These are phyloP conservation scores for Cheirogaleus major DNA, from an alignment of 2,797 vertebrate species.

Conservation along the genomic window DNA sequence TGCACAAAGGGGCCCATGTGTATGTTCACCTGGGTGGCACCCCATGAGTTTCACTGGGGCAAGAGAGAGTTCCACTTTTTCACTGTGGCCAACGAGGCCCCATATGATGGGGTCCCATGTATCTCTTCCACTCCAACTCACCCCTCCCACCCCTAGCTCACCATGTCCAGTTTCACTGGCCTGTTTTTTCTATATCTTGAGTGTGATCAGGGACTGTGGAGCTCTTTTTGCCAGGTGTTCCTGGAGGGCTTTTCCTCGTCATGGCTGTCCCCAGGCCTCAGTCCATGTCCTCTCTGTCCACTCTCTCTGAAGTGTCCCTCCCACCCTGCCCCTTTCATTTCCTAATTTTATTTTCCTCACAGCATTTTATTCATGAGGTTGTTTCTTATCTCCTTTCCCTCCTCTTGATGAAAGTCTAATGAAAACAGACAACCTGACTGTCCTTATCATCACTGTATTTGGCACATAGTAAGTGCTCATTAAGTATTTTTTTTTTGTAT, in stretches of 20 bases:
- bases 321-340: not conserved
- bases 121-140: rapidly evolving
- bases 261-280: not conserved
- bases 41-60: not conserved
- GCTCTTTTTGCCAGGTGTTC: rapidly evolving
- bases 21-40: not conserved
- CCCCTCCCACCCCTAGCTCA: not conserved
- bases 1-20: not conserved
- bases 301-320: not conserved
- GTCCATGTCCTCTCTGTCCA: not conserved
- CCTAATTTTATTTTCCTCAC: not conserved
- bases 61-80: not conserved
- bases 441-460: not conserved
- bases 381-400: not conserved
- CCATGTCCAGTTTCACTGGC: too few relatives aligned
- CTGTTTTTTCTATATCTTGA: not conserved
- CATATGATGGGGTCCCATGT: not conserved
- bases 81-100: not conserved
- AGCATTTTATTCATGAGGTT: not conserved
- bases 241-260: not conserved
- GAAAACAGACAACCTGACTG: not conserved
- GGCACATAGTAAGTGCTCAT: not conserved
- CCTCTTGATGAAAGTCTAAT: not conserved
- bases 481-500: not conserved
- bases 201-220: not conserved